Evolutionary conservation across 1,140 invertebrate species (phyloP).

Genomic region (Teleopsis dalmanni): DNA sequence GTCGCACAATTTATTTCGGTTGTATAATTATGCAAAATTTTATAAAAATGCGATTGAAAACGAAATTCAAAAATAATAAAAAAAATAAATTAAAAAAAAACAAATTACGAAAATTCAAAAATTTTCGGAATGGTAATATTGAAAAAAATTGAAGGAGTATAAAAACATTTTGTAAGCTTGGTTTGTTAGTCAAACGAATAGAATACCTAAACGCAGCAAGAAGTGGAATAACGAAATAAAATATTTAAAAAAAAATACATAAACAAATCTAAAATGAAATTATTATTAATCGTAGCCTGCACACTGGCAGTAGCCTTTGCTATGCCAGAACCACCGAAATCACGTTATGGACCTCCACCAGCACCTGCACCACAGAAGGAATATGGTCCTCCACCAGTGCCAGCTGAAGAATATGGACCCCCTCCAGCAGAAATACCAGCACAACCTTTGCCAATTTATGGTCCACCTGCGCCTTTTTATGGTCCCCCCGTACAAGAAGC

Average conservation of each 20-base stretch:
- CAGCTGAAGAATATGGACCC: conserved; percentile 12
- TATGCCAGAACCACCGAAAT: conserved; percentile 34
- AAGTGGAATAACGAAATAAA: conserved; percentile 1
- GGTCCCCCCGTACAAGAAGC: conserved; percentile 34
- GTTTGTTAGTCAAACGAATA: too few species aligned
- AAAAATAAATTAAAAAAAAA: too few species aligned
- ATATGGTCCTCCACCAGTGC: conserved; percentile 33
- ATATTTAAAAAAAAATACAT: conserved; percentile 6
- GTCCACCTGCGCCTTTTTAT: conserved; percentile 36
- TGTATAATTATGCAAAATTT: too few species aligned
- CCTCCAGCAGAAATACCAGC: conserved; percentile 14
- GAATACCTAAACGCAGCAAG: conserved; percentile 3
- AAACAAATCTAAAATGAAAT: conserved; percentile 18
- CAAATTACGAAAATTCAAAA: too few species aligned
- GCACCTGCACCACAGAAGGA: conserved; percentile 30
- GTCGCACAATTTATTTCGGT: too few species aligned
- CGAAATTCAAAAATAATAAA: too few species aligned
- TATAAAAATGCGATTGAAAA: too few species aligned
- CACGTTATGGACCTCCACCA: conserved; percentile 33
- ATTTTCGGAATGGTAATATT: too few species aligned
- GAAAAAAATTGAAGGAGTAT: too few species aligned
- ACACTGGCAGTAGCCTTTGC: conserved; percentile 27
- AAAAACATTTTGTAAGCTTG: too few species aligned
- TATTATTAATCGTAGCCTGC: conserved; percentile 16
- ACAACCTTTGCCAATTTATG: conserved; percentile 32